Base-by-base conservation (phyloP, 2,113 vertebrate species). In the Pelusios castaneus region DNA sequence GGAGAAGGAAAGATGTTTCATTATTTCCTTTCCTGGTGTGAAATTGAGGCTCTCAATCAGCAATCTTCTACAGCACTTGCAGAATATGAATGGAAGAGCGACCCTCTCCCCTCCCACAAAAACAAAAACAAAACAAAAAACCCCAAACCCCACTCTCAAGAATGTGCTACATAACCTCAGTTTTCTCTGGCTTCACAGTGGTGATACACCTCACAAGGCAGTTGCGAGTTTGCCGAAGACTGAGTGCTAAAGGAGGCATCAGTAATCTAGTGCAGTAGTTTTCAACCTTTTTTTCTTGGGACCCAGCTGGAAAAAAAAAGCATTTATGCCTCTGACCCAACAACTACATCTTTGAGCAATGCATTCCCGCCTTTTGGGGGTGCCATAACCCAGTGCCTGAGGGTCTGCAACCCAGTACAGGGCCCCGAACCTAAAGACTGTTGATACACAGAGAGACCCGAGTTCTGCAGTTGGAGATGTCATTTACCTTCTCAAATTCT, bases 111-210 rank as follows among this genome's bases (percentile, higher is more conserved):
- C 49, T 13, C 49, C 49, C 10, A 31, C 27, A 47, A 38, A 31
- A 16, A n/a, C 24, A 5, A 5, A 77, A 73, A 51, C 90, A 83
- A 79, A 77, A 38, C 29, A 43, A 87, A 92, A 4, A 89, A 94
- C 90, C 73, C 52, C 34, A 47, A 85, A 93, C 83, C 87, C 95
- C 82, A 91, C 90, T 56, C 75, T 89, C 43, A 38, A 85, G 92
- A 43, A 43, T 22, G 24, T 75, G 41, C 70, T 75, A 10, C 11
- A 43, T 75, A 38, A 43, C 41, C 38, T 43, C 24, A 11, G 22
- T 75, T 75, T 75, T 75, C 70, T 24, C 12, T 75, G 70, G 38
- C n/a, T 43, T 3, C 24, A 14, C 14, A 22, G 41, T 38, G 41
- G 5, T 43, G 24, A 27, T 27, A 12, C 24, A 41, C 21, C 22